A percentile compares a stretch with the other conserved stretches of the same genome.
These are phyloP conservation scores for Acanthosepion pharaonis DNA, from an alignment of 2,888 invertebrate species.

Conservation along the genomic window DNA sequence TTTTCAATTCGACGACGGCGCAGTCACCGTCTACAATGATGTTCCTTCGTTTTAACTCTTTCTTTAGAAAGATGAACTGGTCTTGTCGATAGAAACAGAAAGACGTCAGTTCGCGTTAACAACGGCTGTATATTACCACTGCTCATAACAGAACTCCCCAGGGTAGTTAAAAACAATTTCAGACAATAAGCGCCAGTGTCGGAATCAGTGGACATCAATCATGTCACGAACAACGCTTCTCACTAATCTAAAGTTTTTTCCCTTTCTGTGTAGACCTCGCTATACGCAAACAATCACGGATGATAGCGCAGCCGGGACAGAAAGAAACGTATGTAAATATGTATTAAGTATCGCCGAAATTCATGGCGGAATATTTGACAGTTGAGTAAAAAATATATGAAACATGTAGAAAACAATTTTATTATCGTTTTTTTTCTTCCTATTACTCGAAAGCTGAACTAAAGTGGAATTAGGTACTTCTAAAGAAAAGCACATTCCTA, in stretches of 20 bases:
- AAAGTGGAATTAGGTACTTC: too few relatives aligned
- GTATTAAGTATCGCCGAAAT: too few relatives aligned
- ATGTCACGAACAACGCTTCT: background rate
- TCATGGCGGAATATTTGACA: too few relatives aligned
- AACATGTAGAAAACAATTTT: too few relatives aligned
- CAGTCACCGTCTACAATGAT: background rate
- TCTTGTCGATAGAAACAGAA: background rate
- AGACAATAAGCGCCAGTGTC: background rate
- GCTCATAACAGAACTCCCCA: background rate
- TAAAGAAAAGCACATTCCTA: too few relatives aligned
- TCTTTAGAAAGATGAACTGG: background rate
- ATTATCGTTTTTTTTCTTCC: too few relatives aligned
- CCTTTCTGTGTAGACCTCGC: background rate
- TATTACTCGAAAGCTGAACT: too few relatives aligned
- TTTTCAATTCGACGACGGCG: background rate
- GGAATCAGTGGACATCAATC: background rate
- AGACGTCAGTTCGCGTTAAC: slow-evolving; percentile 13
- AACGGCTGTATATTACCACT: background rate
- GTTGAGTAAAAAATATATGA: too few relatives aligned
- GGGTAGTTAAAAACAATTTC: background rate
- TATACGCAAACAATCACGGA: background rate
- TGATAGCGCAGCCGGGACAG: background rate
- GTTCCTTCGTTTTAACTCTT: background rate
- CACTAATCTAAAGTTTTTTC: background rate
- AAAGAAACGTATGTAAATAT: background rate